phyloP scores from a whole-genome alignment of 1,140 invertebrate species.

The Alviniconcha marisindica region DNA sequence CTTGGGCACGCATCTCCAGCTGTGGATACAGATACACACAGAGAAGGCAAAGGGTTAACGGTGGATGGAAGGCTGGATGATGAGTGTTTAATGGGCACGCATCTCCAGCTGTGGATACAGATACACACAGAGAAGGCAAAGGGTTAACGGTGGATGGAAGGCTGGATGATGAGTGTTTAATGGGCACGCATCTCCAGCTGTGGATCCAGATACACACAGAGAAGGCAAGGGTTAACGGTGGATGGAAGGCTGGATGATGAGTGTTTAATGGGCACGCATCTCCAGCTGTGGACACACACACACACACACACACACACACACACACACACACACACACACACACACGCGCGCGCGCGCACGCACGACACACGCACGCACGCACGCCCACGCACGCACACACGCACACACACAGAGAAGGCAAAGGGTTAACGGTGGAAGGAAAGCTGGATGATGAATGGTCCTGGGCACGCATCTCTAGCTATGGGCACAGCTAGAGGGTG shows the following conservation, averaged over 20 bases:
- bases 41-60: neutral
- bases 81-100: too few species aligned
- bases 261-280: constrained; percentile 67
- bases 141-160: neutral
- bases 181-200: constrained; percentile 69
- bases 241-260: too few species aligned
- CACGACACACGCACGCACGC: too few species aligned
- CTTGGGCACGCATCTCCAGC: constrained; percentile 68
- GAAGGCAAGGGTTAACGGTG: neutral
- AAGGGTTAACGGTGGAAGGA: neutral
- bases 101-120: constrained; percentile 62
- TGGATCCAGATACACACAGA: neutral
- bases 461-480: constrained; percentile 69
- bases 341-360: too few species aligned
- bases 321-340: too few species aligned
- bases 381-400: too few species aligned
- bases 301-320: too few species aligned
- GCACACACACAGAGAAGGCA: neutral
- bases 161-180: too few species aligned
- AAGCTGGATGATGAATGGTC: too few species aligned
- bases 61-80: too few species aligned
- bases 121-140: neutral
- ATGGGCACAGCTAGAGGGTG: too few species aligned
- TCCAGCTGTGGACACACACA: constrained; percentile 55
- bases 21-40: constrained; percentile 36